Conservation (phyloP, 2,797 vertebrate genomes). For the Otus scops region DNA sequence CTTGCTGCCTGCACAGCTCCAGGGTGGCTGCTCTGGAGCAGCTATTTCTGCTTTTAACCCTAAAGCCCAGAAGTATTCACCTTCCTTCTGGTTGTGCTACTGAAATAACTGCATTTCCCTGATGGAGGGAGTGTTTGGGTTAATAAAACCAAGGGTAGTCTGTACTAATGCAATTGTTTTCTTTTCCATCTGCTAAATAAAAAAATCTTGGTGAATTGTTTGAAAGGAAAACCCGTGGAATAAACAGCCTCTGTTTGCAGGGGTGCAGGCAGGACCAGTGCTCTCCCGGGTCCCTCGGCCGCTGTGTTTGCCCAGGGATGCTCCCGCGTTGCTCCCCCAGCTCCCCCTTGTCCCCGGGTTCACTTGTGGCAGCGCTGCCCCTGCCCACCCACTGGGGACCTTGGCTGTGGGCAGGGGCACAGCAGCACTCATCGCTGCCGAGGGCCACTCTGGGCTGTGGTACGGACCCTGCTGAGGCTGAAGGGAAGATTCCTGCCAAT, state of each 20-base stretch:
- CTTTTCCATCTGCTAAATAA: not conserved
- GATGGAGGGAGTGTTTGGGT: not conserved
- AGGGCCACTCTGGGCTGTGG: not conserved
- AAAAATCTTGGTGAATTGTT: not conserved
- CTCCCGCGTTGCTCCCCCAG: rapidly evolving
- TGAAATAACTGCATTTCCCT: not conserved
- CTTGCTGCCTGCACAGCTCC: not conserved
- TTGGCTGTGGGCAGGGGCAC: not conserved
- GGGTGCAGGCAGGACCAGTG: not conserved
- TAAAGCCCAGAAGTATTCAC: not conserved
- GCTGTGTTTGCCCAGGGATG: rapidly evolving
- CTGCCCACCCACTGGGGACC: not conserved
- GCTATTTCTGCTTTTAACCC: not conserved
- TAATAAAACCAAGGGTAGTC: not conserved
- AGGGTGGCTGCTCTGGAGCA: rapidly evolving
- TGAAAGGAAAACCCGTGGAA: not conserved
- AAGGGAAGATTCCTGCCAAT: not conserved
- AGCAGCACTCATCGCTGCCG: not conserved
- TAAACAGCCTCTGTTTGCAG: not conserved
- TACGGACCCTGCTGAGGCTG: not conserved
- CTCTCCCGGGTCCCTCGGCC: not conserved
- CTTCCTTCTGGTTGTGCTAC: not conserved
- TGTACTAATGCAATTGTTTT: not conserved
- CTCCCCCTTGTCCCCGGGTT: not conserved
- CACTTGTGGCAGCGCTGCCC: not conserved